Percentiles rank a stretch among this genome's conserved stretches.
Evolutionary conservation across 2,797 vertebrate genomes (phyloP).

Genomic region (Scomberomorus guttatus): DNA sequence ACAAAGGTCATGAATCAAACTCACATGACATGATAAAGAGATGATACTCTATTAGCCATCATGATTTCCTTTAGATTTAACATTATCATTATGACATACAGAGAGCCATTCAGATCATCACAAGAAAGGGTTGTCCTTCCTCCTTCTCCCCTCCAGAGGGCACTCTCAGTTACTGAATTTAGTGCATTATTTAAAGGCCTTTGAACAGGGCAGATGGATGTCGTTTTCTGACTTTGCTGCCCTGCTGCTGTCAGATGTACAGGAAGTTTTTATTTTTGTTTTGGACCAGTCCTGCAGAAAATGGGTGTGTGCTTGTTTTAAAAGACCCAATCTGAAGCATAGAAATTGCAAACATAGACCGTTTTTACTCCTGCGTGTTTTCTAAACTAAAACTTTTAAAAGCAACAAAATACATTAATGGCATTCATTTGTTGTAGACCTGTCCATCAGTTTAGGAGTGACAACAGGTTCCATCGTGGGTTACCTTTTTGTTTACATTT

Average conservation of each 20-base stretch:
- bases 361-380: neutral
- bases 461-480: neutral
- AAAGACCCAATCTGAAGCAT: neutral
- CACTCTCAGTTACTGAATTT: neutral
- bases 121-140: neutral
- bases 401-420: neutral
- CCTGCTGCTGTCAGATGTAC: neutral
- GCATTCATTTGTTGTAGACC: neutral
- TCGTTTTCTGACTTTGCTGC: neutral
- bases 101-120: neutral
- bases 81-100: neutral
- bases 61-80: neutral
- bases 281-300: neutral
- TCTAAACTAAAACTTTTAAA: neutral
- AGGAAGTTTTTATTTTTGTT: neutral
- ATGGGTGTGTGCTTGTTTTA: neutral
- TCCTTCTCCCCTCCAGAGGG: slow-evolving; percentile 38
- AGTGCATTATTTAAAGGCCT: too few species aligned
- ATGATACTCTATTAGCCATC: neutral
- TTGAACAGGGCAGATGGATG: neutral
- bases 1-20: slow-evolving; percentile 20
- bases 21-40: slow-evolving; percentile 24
- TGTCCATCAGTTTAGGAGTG: neutral
- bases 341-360: neutral
- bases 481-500: neutral